phyloP scores from a whole-genome alignment of 2,113 vertebrate species.

The Nasalis larvatus region DNA sequence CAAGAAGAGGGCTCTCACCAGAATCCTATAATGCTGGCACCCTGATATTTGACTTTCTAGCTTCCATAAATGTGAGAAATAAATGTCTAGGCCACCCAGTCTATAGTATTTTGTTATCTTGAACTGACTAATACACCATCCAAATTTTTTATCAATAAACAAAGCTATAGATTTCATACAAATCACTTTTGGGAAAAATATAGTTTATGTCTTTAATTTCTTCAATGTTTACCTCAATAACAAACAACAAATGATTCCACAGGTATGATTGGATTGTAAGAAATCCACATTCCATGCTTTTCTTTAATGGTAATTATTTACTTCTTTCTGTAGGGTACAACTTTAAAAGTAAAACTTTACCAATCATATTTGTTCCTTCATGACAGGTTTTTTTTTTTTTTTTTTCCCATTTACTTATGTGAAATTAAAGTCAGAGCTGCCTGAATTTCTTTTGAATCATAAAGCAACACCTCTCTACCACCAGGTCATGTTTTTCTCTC shows the following conservation, averaged over 20 bases:
- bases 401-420: not conserved
- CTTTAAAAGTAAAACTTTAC: conserved; percentile 7
- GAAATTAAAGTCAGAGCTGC: conserved; percentile 29
- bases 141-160: not conserved
- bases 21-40: not conserved
- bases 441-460: conserved; percentile 36
- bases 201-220: not conserved
- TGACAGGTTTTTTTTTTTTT: not conserved
- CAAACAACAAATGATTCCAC: not conserved
- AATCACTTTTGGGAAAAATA: not conserved
- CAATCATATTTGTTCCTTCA: not conserved
- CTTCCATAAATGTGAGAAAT: not conserved
- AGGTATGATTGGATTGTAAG: not conserved
- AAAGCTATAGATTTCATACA: not conserved
- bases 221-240: not conserved
- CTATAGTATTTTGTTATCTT: not conserved
- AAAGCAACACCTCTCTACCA: not conserved
- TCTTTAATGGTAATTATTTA: not conserved
- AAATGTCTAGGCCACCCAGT: not conserved
- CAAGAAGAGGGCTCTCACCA: not conserved
- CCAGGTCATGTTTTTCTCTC: conserved; percentile 29
- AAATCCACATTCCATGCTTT: not conserved
- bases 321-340: not conserved
- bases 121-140: not conserved
- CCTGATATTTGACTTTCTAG: not conserved